phyloP scores from a whole-genome alignment of 2,888 invertebrate genomes.

The Tenthredo notha region DNA sequence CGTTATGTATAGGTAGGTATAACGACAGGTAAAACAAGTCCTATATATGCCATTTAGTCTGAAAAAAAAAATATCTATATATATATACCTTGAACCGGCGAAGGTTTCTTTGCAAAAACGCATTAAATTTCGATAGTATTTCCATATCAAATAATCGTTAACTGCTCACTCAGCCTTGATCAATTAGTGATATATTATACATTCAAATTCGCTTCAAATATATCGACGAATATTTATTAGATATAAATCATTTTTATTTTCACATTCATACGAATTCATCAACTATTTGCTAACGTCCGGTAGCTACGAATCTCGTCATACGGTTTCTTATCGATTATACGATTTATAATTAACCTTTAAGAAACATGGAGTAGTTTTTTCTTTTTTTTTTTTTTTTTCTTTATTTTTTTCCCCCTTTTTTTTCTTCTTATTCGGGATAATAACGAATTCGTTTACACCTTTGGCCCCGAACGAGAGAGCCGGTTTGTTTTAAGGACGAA shows the following conservation, averaged over 20 bases:
- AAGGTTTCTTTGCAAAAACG: neutral
- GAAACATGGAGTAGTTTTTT: neutral
- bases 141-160: neutral
- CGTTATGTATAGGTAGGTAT: constrained; percentile 20
- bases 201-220: neutral
- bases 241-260: neutral
- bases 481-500: constrained; percentile 48
- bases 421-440: neutral
- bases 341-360: constrained; percentile 18
- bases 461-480: constrained; percentile 25
- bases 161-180: neutral
- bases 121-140: neutral
- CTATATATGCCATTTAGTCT: neutral
- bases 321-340: neutral
- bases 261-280: neutral
- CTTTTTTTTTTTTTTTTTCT: neutral
- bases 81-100: neutral
- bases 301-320: neutral
- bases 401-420: neutral
- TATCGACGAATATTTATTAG: neutral
- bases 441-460: constrained; percentile 33
- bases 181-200: neutral
- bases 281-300: neutral
- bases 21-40: constrained; percentile 33
- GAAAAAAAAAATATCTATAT: too few species aligned